Evolutionary conservation across 1,140 invertebrate genomes (phyloP).

Genomic region (Galleria mellonella): DNA sequence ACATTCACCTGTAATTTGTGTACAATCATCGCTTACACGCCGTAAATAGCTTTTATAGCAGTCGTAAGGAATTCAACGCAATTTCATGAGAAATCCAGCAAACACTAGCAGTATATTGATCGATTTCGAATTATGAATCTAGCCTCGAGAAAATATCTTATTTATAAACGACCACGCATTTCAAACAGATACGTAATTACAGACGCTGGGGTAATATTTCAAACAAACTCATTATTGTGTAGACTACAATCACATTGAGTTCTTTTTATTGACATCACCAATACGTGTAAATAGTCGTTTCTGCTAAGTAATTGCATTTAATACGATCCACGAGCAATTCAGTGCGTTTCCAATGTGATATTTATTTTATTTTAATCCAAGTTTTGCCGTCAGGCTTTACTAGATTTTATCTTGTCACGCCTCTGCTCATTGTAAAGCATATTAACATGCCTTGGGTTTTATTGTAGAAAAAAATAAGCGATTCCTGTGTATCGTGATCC

Average conservation of each 20-base stretch:
- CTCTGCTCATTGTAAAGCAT: constrained; percentile 42
- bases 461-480: constrained; percentile 26
- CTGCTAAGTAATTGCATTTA: constrained; percentile 53
- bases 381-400: constrained; percentile 39
- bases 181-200: constrained; percentile 51
- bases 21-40: constrained; percentile 15
- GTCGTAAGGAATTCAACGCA: constrained; percentile 19
- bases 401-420: constrained; percentile 64
- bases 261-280: constrained; percentile 28
- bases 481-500: constrained; percentile 25
- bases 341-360: constrained; percentile 51
- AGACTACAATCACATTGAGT: constrained; percentile 15
- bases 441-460: constrained; percentile 39
- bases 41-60: constrained; percentile 23
- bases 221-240: constrained; percentile 26
- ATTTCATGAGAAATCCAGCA: constrained; percentile 24
- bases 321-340: constrained; percentile 55
- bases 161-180: constrained; percentile 23
- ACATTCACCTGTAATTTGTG: constrained; percentile 16
- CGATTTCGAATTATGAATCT: constrained; percentile 20
- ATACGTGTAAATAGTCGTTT: constrained; percentile 28
- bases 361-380: constrained; percentile 54
- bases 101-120: constrained; percentile 25
- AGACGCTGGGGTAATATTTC: constrained; percentile 38
- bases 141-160: constrained; percentile 32